A percentile compares a stretch with the other conserved stretches of the same genome.
Evolutionary conservation across 2,113 vertebrate species (phyloP).

Genomic region (Thunnus thynnus): DNA sequence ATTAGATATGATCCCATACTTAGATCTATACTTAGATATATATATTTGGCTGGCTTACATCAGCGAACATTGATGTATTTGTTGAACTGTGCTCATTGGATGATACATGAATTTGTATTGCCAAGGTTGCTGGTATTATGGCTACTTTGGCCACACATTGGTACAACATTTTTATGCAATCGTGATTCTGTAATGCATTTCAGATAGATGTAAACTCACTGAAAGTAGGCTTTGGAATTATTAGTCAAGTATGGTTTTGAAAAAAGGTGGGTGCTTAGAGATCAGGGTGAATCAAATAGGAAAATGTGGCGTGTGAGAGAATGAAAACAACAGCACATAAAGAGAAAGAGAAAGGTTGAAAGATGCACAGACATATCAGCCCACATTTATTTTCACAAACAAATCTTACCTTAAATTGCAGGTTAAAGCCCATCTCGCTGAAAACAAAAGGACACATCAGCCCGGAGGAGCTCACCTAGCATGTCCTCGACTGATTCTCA

Average conservation of each 20-base stretch:
- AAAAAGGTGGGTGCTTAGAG: background rate
- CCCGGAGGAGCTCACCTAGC: constrained; percentile 5
- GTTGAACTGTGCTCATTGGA: constrained; percentile 9
- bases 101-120: background rate
- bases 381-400: background rate
- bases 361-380: background rate
- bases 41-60: background rate
- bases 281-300: background rate
- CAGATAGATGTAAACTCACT: background rate
- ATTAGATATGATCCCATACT: constrained; percentile 21
- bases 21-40: background rate
- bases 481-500: constrained; percentile 28
- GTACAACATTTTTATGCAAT: background rate
- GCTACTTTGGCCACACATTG: background rate
- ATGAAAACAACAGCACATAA: too few relatives aligned
- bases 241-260: background rate
- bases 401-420: background rate
- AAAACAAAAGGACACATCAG: constrained; percentile 13
- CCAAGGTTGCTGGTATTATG: background rate
- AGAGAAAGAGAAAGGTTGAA: too few relatives aligned
- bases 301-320: too few relatives aligned
- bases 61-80: constrained; percentile 5
- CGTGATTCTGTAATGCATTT: background rate
- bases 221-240: background rate
- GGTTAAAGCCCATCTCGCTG: background rate